phyloP scores from a whole-genome alignment of 1,140 invertebrate genomes.

The Anoplophora glabripennis region DNA sequence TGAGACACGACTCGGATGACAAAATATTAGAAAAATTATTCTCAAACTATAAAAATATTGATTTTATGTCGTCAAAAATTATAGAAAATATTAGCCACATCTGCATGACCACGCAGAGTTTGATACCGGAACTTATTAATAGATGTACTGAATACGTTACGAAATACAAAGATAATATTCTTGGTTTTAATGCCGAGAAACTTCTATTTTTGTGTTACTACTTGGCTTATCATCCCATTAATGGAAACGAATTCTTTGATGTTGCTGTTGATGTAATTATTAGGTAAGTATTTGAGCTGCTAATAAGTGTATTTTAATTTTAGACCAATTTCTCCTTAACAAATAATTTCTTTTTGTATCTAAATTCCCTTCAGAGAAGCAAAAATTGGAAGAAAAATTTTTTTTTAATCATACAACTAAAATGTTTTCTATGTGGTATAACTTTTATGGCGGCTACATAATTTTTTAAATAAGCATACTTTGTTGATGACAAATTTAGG shows the following conservation, averaged over 20 bases:
- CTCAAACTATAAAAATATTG: constrained; percentile 12
- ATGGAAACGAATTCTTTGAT: constrained; percentile 42
- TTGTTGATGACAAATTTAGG: no score
- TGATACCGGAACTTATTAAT: constrained; percentile 50
- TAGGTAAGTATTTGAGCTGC: constrained; percentile 25
- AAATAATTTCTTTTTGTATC: no score
- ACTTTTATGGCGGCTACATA: no score
- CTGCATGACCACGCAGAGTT: constrained; percentile 43
- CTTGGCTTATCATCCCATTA: constrained; percentile 50
- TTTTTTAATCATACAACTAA: no score
- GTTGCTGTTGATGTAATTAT: constrained; percentile 39
- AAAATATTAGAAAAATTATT: constrained; percentile 20
- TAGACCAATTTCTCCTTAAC: no score
- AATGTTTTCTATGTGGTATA: no score
- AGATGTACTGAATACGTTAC: constrained; percentile 49
- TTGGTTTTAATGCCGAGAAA: constrained; percentile 53
- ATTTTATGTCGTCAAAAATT: constrained; percentile 46
- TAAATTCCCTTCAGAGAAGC: no score
- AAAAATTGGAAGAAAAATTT: no score
- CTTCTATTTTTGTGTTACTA: constrained; percentile 51
- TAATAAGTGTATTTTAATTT: no score
- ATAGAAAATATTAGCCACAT: constrained; percentile 48
- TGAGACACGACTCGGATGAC: constrained; percentile 18
- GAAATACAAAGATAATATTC: constrained; percentile 43
- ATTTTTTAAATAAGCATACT: no score